Evolutionary conservation across 2,113 vertebrate species (phyloP).

Genomic region (Columba janthina): DNA sequence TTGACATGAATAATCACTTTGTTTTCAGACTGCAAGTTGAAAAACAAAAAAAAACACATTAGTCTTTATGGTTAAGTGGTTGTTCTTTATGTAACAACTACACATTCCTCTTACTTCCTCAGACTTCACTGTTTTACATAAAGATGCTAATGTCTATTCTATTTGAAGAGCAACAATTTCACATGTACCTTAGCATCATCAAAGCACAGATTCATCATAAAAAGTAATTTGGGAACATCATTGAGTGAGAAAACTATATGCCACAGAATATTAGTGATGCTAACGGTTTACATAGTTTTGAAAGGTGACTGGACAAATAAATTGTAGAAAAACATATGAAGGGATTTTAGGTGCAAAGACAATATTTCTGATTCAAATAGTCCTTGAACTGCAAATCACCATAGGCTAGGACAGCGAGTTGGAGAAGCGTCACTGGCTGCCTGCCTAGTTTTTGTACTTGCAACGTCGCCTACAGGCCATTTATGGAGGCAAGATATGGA

Average conservation of each 20-base stretch:
- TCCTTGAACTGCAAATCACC: neutral
- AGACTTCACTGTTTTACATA: neutral
- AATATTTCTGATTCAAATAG: neutral
- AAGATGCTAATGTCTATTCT: neutral
- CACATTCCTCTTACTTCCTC: neutral
- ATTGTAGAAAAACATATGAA: neutral
- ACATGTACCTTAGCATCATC: neutral
- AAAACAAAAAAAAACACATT: neutral
- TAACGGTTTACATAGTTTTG: neutral
- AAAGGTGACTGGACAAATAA: neutral
- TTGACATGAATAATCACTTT: conserved; percentile 89
- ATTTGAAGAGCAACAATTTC: neutral
- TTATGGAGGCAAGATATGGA: neutral
- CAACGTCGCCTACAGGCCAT: neutral
- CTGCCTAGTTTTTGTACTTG: neutral
- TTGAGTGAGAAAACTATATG: neutral
- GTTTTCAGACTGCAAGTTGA: conserved; percentile 80
- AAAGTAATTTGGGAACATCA: neutral
- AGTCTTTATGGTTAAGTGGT: neutral
- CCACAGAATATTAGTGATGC: neutral
- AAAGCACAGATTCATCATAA: neutral
- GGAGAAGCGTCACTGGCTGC: neutral
- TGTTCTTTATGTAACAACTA: neutral
- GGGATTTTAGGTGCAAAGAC: neutral
- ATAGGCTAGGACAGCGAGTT: neutral